These are phyloP conservation scores for Neodontobutis hainanensis DNA, from an alignment of 2,113 vertebrate genomes.

Conservation along the genomic window DNA sequence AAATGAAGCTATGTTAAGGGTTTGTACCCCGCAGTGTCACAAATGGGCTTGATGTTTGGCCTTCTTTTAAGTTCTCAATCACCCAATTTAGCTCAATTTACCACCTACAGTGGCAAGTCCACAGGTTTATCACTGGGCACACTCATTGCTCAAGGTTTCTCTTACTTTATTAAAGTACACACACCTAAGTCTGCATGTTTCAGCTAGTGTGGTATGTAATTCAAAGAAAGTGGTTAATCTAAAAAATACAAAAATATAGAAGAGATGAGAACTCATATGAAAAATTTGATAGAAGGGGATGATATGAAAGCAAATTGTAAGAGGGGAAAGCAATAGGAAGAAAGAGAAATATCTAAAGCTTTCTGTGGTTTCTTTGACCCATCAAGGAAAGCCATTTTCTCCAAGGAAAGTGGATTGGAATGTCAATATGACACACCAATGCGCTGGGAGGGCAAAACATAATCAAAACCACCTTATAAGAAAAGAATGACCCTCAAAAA, in stretches of 20 bases:
- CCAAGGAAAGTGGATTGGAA: constrained; percentile 47
- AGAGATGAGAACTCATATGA: too few species aligned
- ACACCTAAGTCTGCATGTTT: constrained; percentile 24
- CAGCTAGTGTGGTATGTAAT: constrained; percentile 30
- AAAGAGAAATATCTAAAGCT: constrained; percentile 47
- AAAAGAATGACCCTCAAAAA: constrained; percentile 14
- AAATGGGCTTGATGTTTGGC: constrained; percentile 63
- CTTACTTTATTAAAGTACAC: constrained; percentile 34
- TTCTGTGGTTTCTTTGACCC: constrained; percentile 36
- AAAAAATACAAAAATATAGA: neutral
- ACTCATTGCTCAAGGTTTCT: constrained; percentile 28
- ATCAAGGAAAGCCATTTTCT: constrained; percentile 61
- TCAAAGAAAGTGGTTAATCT: constrained; percentile 36
- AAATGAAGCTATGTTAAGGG: constrained; percentile 43
- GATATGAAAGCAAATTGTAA: constrained; percentile 16
- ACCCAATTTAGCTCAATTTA: constrained; percentile 65
- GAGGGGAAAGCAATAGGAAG: constrained; percentile 13
- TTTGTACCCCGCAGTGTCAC: constrained; percentile 28
- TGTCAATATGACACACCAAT: constrained; percentile 48
- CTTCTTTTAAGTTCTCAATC: constrained; percentile 64
- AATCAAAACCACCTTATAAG: constrained; percentile 50
- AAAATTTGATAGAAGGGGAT: neutral
- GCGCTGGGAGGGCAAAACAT: constrained; percentile 30
- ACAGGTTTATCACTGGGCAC: constrained; percentile 28
- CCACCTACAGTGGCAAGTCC: constrained; percentile 38